Percentiles rank a stretch among this genome's conserved stretches.
These are phyloP conservation scores for Pachycephala philippinensis DNA, from an alignment of 2,113 vertebrate genomes.

Conservation along the genomic window DNA sequence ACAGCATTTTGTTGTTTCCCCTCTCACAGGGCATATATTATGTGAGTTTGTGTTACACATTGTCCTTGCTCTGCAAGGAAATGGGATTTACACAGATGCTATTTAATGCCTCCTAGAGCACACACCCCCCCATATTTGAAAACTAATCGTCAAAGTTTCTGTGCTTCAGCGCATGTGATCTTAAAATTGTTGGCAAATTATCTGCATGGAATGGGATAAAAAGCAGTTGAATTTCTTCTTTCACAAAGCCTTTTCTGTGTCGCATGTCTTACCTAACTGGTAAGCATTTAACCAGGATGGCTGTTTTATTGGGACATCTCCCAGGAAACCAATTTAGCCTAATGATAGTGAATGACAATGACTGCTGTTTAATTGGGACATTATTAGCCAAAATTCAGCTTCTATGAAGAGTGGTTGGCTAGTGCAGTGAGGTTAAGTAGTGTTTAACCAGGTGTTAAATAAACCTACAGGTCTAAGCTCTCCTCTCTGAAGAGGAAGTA, in stretches of 20 bases:
- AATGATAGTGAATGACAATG: conserved; percentile 41
- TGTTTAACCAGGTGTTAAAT: conserved; percentile 59
- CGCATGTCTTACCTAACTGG: neutral
- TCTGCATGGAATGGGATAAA: neutral
- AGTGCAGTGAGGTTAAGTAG: neutral
- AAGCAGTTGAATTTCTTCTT: neutral
- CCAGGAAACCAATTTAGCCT: conserved; percentile 51
- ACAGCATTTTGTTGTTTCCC: neutral
- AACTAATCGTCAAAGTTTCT: neutral
- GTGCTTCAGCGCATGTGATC: neutral
- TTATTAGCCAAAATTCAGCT: conserved; percentile 44
- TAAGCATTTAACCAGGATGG: neutral
- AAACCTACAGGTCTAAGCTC: neutral
- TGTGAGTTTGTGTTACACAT: neutral
- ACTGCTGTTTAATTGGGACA: conserved; percentile 35
- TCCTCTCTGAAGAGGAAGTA: neutral
- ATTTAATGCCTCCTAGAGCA: neutral
- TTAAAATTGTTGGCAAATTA: neutral
- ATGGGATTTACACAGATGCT: neutral
- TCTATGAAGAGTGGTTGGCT: neutral
- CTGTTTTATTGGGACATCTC: conserved; percentile 34
- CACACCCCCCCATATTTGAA: neutral
- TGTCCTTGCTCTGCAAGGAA: neutral
- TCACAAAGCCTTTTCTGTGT: neutral
- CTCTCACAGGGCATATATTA: neutral